Base-by-base conservation (phyloP, 2,888 invertebrate genomes). In the Spicauda simplicius region DNA sequence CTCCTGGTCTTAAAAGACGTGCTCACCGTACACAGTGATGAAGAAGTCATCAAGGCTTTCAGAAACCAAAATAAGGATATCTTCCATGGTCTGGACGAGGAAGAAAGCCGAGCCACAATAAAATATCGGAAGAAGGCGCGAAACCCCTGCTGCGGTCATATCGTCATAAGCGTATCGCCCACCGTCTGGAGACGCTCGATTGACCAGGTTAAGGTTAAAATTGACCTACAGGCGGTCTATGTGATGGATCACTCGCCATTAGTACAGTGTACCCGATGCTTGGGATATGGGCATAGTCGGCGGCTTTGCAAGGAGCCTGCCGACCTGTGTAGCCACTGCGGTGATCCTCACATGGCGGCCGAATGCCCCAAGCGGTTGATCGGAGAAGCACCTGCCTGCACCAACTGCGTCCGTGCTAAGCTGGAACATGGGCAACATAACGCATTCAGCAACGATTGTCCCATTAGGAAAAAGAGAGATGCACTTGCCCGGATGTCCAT, bases 391-490 rank as follows among this genome's bases (percentile, higher is more conserved):
- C 58, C 57, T 5, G 11, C 45, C 2, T 45, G 58, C 2, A 19
- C 20, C n/a, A 58, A 58, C 20, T 58, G 58, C 45, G n/a, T 0
- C 1, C 8, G 16, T 1, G 58, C 58, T 0, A 41, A 45, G 5
- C 14, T 20, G 1, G n/a, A 45, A 1, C 7, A 14, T 0, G 7
- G 0, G 2, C 20, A 41, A 0, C 58, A 58, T 14, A 60, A 52
- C 6, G 60, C 60, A 0, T 60, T 60, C 10, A 60, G 60, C 14
- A 10, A 12, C 5, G 19, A 16, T 0, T 60, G 60, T 16, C 60
- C 60, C 3, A 55, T 66, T 5, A 52, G 70, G 14, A 54, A 18
- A 8, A 67, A 56, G 14, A 72, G 73, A 70, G 71, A 73, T n/a
- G 25, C 48, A 3, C n/a, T 73, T 25, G 73, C 71, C 2, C 16